These are phyloP conservation scores for Umimayanthus kanabou DNA, from an alignment of 92 coral and sea anemone genomes.

Conservation along the genomic window DNA sequence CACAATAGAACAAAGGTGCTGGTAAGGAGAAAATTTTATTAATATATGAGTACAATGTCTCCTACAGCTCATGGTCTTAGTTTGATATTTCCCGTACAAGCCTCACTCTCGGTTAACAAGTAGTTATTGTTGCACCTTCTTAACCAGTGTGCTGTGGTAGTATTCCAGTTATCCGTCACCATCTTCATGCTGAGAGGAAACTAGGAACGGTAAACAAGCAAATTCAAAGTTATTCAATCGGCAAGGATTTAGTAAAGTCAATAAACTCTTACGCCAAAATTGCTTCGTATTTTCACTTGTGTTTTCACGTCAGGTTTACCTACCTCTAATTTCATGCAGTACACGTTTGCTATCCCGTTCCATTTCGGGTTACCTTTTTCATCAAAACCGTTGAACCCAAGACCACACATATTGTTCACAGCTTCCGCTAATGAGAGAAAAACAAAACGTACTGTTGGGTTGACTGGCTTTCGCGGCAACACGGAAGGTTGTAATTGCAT, in stretches of 20 bases:
- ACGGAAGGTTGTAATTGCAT: too few species aligned
- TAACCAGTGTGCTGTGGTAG: constrained; percentile 76
- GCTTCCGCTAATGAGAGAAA: constrained; percentile 44
- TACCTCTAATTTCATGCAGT: constrained; percentile 48
- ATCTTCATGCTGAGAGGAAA: constrained; percentile 27
- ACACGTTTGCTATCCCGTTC: constrained; percentile 37
- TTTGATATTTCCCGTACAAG: too few species aligned
- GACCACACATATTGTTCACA: constrained; percentile 48
- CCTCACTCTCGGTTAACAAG: too few species aligned
- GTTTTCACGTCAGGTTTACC: too few species aligned
- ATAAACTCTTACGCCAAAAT: too few species aligned
- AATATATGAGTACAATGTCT: too few species aligned
- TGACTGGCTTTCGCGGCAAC: background rate
- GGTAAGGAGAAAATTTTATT: too few species aligned
- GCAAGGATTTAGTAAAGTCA: too few species aligned
- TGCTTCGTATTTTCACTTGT: too few species aligned
- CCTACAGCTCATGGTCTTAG: too few species aligned
- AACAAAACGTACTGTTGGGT: background rate
- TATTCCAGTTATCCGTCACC: constrained; percentile 79
- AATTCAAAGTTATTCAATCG: too few species aligned
- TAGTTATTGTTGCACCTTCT: constrained; percentile 53
- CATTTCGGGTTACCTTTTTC: constrained; percentile 48
- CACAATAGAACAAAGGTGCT: too few species aligned
- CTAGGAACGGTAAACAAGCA: background rate
- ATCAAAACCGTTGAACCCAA: constrained; percentile 54